Evolutionary conservation across 2,888 invertebrate genomes (phyloP).

Genomic region (Cheilosia impressa): DNA sequence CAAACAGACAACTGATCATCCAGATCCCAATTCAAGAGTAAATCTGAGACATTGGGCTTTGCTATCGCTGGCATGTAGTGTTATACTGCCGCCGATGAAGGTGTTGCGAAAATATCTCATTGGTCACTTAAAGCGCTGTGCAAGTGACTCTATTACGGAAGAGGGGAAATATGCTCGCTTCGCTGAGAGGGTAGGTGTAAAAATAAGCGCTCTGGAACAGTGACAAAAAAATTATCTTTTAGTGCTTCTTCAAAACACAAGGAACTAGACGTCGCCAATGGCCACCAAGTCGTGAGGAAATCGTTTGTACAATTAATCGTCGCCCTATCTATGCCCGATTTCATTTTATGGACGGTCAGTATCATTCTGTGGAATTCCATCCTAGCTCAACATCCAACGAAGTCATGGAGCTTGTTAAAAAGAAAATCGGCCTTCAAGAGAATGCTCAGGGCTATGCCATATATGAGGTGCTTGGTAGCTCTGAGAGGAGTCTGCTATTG

Average conservation of each 20-base stretch:
- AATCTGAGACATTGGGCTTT: constrained; percentile 97
- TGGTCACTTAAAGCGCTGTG: constrained; percentile 94
- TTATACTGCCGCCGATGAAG: constrained; percentile 94
- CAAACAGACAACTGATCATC: constrained; percentile 96
- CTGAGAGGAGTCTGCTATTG: constrained; percentile 92
- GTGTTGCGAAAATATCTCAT: constrained; percentile 93
- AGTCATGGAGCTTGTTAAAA: constrained; percentile 93
- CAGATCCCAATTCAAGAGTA: constrained; percentile 94
- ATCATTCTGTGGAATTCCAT: constrained; percentile 97
- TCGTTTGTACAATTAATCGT: constrained; percentile 95
- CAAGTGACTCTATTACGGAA: constrained; percentile 94
- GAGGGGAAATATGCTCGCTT: constrained; percentile 97
- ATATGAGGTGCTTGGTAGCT: constrained; percentile 94
- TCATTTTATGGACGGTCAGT: constrained; percentile 96
- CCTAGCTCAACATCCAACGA: constrained; percentile 96
- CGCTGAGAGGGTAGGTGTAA: constrained; percentile 89
- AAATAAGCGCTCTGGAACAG: no score
- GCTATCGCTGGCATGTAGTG: constrained; percentile 90
- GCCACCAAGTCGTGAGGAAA: constrained; percentile 96
- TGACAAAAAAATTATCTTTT: constrained; percentile 57
- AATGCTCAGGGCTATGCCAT: constrained; percentile 90
- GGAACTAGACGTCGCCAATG: constrained; percentile 92
- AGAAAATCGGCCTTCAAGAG: constrained; percentile 90
- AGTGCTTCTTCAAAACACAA: constrained; percentile 89
- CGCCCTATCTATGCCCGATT: constrained; percentile 95